Evolutionary conservation across 2,797 vertebrate species (phyloP), one percentile per base, ranked within the genome.

Genomic region (Benthosema pterotum): DNA sequence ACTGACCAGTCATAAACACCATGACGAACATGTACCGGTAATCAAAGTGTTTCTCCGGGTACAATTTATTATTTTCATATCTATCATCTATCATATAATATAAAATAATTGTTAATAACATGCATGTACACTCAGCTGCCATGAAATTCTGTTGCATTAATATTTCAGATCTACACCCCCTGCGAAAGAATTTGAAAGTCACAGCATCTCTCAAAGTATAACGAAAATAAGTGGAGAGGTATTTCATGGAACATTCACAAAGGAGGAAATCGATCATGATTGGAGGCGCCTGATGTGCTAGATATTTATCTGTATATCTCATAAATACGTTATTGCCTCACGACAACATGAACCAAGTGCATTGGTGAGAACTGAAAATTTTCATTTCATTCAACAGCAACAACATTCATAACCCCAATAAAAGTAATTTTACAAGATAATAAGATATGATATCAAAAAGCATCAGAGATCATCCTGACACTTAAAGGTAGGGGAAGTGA

Each of bases 251-350:
- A 47, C 54, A 55, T 57, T 63, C 19, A 43, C 42, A 13, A 66
- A 68, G 55, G 5, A 49, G 38, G 48, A 70, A 64, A 71, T 19
- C 38, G 18, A 63, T 61, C 51, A 49, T 62, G 16, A 61, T 13
- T 45, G 42, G 13, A 67, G 56, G 32, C 38, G 32, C 42, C 43
- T 56, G 8, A 67, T 55, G 9, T 15, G 9, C 43, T 3, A 62
- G 62, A 67, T 52, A 57, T 32, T 67, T 48, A 62, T 75, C 60
- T 63, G 57, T 54, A 59, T 54, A 64, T 46, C 55, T 63, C 43
- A 60, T 59, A 58, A 67, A 50, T 56, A 61, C 65, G 58, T 57
- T 38, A 67, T 58, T 59, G 42, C 18, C 18, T 16, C 5, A 42
- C 60, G 54, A 60, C 62, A 61, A 50, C 25, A 43, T 4, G 32